A percentile compares a stretch with the other conserved stretches of the same genome.
Conservation (phyloP, 2,888 invertebrate species). For the Trissonchulus latispiculum region DNA sequence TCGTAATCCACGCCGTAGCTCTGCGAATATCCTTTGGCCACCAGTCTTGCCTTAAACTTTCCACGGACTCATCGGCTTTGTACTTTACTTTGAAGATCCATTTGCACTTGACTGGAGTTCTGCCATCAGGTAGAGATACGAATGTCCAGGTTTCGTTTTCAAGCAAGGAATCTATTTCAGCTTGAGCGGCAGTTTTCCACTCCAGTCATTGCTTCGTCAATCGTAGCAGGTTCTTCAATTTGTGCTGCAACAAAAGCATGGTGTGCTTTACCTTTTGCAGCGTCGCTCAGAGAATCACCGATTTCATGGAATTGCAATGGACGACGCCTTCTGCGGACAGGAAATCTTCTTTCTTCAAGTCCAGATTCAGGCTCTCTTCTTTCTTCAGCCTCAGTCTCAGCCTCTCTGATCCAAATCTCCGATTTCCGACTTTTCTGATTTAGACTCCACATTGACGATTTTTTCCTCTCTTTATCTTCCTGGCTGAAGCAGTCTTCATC, state of each 20-base stretch:
- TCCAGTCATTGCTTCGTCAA: constrained; percentile 24
- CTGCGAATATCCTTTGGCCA: constrained; percentile 31
- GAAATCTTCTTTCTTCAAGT: neutral
- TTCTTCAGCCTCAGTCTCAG: constrained; percentile 10
- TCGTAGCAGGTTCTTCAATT: constrained; percentile 18
- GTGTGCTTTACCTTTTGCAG: neutral
- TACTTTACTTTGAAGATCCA: constrained; percentile 32
- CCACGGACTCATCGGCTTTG: constrained; percentile 24
- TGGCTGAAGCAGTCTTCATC: neutral
- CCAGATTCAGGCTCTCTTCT: neutral
- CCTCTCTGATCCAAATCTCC: neutral
- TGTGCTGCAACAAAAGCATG: neutral
- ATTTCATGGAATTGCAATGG: neutral
- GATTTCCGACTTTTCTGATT: neutral
- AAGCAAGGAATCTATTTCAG: constrained; percentile 24
- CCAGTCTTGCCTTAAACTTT: constrained; percentile 30
- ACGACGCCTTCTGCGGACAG: neutral
- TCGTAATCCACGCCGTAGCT: constrained; percentile 28
- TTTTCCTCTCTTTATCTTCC: neutral
- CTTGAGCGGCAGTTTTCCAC: constrained; percentile 26
- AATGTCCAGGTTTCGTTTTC: constrained; percentile 30
- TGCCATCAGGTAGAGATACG: constrained; percentile 24
- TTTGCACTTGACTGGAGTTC: constrained; percentile 26
- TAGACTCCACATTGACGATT: neutral
- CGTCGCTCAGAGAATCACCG: neutral